These are phyloP conservation scores for Drosophila orena DNA, from an alignment of 1,140 invertebrate species.

Conservation along the genomic window DNA sequence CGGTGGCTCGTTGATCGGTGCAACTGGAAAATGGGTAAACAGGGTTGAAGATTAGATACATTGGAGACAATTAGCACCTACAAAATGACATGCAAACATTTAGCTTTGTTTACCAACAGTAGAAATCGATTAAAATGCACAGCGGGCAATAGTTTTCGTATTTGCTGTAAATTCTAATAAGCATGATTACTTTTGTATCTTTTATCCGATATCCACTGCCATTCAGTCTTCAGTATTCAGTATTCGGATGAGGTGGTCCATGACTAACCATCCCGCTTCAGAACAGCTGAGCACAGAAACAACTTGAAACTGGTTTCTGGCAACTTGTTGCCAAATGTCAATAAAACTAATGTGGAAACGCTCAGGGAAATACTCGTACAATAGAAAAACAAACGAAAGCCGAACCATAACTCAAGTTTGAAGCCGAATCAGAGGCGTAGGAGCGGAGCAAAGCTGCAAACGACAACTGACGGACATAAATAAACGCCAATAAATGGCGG, in stretches of 20 bases:
- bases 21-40: constrained; percentile 70
- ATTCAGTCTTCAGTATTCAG: background rate
- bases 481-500: constrained; percentile 71
- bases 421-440: constrained; percentile 56
- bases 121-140: constrained; percentile 13
- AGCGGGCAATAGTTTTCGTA: too few relatives aligned
- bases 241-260: constrained; percentile 66
- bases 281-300: constrained; percentile 69
- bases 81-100: constrained; percentile 52
- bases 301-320: constrained; percentile 62
- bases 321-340: constrained; percentile 78
- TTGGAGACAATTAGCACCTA: constrained; percentile 37
- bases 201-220: constrained; percentile 21
- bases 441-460: constrained; percentile 41
- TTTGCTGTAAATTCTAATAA: too few relatives aligned
- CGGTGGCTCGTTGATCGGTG: constrained; percentile 74
- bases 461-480: constrained; percentile 59
- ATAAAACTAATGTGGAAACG: constrained; percentile 73
- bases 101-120: constrained; percentile 32
- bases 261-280: constrained; percentile 61
- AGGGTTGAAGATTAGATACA: constrained; percentile 23
- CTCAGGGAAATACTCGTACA: constrained; percentile 46
- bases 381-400: constrained; percentile 19
- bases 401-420: constrained; percentile 28
- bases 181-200: background rate